Conservation (phyloP, 2,888 invertebrate genomes). For the Neoascia interrupta region DNA sequence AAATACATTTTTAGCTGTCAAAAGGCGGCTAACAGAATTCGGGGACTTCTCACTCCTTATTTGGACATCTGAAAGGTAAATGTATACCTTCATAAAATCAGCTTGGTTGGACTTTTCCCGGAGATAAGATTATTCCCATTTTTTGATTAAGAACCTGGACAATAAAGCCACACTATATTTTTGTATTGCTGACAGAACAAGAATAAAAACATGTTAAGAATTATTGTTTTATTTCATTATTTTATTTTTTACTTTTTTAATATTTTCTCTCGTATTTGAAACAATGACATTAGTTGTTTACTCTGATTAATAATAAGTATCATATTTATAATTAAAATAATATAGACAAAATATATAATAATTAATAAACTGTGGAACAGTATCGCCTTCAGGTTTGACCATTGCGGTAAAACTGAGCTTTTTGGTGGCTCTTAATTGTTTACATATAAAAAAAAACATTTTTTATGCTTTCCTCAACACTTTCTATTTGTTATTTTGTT, state of each 20-base stretch:
- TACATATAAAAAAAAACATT: slow-evolving; percentile 59
- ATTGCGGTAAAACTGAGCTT: slow-evolving; percentile 63
- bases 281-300: slow-evolving; percentile 69
- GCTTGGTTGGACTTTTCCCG: too few relatives aligned
- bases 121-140: too few relatives aligned
- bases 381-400: slow-evolving; percentile 65
- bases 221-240: slow-evolving; percentile 64
- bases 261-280: slow-evolving; percentile 62
- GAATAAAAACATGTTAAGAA: too few relatives aligned
- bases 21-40: too few relatives aligned
- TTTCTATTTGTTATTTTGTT: slow-evolving; percentile 21
- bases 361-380: slow-evolving; percentile 66
- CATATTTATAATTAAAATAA: slow-evolving; percentile 65
- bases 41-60: too few relatives aligned
- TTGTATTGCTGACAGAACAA: too few relatives aligned
- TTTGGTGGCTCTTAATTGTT: slow-evolving; percentile 67
- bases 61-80: too few relatives aligned
- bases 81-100: too few relatives aligned
- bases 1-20: too few relatives aligned
- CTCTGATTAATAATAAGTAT: slow-evolving; percentile 63
- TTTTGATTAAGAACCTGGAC: too few relatives aligned
- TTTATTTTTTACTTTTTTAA: slow-evolving; percentile 28
- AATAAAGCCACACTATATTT: too few relatives aligned
- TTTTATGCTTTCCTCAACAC: slow-evolving; percentile 12
- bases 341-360: slow-evolving; percentile 54